Percentiles rank a stretch among this genome's conserved stretches.
These are phyloP conservation scores for Asteroscopus sphinx DNA, from an alignment of 2,888 invertebrate species.

Conservation along the genomic window DNA sequence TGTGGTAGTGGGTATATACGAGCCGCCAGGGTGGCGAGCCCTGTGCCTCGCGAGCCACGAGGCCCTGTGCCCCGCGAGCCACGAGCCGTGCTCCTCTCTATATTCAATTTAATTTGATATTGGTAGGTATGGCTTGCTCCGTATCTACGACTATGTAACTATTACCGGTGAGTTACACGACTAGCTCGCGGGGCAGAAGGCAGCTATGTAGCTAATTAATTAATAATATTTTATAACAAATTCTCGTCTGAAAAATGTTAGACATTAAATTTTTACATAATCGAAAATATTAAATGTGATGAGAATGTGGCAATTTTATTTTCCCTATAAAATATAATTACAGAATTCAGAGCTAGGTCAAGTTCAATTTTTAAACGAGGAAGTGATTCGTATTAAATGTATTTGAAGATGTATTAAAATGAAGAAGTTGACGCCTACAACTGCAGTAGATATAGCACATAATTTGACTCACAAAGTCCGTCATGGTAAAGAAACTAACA, in stretches of 20 bases:
- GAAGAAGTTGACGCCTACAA: constrained; percentile 3
- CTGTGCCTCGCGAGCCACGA: constrained; percentile 2
- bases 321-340: constrained; percentile 13
- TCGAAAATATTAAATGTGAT: constrained; percentile 46
- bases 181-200: constrained; percentile 22
- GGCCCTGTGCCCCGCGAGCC: not conserved
- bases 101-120: not conserved
- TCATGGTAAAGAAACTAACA: not conserved
- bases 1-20: too few relatives aligned
- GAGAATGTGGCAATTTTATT: constrained; percentile 26
- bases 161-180: not conserved
- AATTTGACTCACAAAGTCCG: not conserved
- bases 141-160: not conserved
- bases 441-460: constrained; percentile 1
- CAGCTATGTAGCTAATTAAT: constrained; percentile 47
- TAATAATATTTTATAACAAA: constrained; percentile 32
- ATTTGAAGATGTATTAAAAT: constrained; percentile 5
- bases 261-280: constrained; percentile 31
- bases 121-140: not conserved
- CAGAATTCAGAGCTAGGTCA: constrained; percentile 12
- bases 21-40: not conserved
- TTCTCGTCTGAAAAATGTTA: constrained; percentile 27
- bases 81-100: not conserved
- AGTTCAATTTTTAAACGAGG: constrained; percentile 20
- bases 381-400: constrained; percentile 1